These are phyloP conservation scores for Apantesis nais DNA, from an alignment of 2,888 invertebrate genomes.

Conservation along the genomic window DNA sequence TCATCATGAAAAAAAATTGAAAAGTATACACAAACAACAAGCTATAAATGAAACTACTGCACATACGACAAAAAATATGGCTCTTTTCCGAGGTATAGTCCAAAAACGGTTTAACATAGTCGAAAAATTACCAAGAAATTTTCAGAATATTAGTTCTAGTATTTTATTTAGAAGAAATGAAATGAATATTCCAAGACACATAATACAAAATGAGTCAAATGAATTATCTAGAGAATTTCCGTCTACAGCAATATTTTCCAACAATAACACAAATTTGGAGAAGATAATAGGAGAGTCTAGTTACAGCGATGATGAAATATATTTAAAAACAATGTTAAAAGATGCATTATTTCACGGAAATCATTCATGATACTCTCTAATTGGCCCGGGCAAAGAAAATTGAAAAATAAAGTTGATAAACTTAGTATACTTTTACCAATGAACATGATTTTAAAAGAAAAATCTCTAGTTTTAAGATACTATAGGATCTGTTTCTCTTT, in stretches of 20 bases:
- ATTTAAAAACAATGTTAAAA: constrained; percentile 24
- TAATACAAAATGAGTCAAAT: not conserved
- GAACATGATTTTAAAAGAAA: not conserved
- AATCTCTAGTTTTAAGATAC: not conserved
- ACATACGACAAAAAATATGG: not conserved
- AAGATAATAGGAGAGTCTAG: constrained; percentile 29
- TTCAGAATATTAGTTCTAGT: not conserved
- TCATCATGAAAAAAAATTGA: not conserved
- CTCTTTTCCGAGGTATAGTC: not conserved
- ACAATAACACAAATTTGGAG: not conserved
- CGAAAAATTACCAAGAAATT: not conserved
- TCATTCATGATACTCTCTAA: not conserved
- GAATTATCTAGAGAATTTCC: too few species aligned
- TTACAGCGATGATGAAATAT: constrained; percentile 31
- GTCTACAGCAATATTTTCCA: not conserved
- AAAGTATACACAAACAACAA: not conserved
- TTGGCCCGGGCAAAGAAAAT: not conserved
- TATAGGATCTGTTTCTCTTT: not conserved
- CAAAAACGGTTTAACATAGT: constrained; percentile 6
- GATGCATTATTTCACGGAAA: constrained; percentile 11
- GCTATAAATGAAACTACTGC: not conserved
- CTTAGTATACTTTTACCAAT: not conserved
- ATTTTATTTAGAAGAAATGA: not conserved
- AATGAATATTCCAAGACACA: not conserved
- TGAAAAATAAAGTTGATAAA: not conserved